Evolutionary conservation across 2,888 invertebrate genomes (phyloP).

Genomic region (Philopedon plagiatum): DNA sequence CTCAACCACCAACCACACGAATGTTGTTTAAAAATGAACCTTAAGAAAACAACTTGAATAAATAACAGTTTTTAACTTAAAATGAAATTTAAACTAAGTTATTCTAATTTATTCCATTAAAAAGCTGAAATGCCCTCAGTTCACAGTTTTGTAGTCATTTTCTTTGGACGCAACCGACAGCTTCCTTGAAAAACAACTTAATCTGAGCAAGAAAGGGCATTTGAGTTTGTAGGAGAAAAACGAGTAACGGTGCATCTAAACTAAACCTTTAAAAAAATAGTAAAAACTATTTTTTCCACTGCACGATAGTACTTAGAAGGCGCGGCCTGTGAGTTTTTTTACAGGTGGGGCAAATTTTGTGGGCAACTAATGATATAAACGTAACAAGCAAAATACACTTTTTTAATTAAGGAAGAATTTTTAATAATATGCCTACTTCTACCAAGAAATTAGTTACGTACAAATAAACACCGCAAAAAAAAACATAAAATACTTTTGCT

Average conservation of each 20-base stretch:
- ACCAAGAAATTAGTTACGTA: too few species aligned
- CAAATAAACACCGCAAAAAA: too few species aligned
- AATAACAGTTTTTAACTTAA: neutral
- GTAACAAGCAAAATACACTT: too few species aligned
- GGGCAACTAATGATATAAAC: too few species aligned
- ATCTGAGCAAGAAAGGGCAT: neutral
- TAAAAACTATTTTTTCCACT: too few species aligned
- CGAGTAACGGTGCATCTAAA: neutral
- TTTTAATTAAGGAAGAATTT: too few species aligned
- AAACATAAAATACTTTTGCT: too few species aligned
- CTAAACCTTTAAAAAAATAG: neutral
- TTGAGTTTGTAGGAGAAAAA: neutral
- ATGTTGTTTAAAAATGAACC: neutral
- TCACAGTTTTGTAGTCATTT: conserved; percentile 12
- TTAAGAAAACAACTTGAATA: neutral
- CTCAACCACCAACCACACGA: too few species aligned
- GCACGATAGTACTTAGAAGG: too few species aligned
- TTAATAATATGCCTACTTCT: too few species aligned
- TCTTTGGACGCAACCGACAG: conserved; percentile 3
- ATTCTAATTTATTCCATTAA: conserved; percentile 17
- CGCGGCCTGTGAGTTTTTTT: too few species aligned
- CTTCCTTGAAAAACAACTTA: neutral
- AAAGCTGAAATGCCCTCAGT: conserved; percentile 1
- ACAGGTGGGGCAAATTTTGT: too few species aligned
- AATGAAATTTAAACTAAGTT: conserved; percentile 1